A percentile compares a stretch with the other conserved stretches of the same genome.
These are phyloP conservation scores for Notarius lentiginosus DNA, from an alignment of 2,113 vertebrate species.

Conservation along the genomic window DNA sequence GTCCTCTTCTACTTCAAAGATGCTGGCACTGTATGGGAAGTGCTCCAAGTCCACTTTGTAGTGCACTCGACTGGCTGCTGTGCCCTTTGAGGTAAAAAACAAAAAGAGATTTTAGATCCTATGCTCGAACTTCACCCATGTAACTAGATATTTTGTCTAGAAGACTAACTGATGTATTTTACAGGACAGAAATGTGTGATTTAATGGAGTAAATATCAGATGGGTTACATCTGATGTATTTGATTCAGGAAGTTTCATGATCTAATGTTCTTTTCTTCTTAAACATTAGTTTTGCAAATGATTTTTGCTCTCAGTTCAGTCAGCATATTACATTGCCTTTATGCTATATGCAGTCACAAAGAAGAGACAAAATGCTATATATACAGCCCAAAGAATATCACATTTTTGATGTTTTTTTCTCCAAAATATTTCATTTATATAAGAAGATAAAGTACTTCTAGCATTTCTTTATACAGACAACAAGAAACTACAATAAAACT, in stretches of 20 bases:
- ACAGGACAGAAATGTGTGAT: neutral
- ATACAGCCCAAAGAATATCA: neutral
- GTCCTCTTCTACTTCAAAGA: constrained; percentile 87
- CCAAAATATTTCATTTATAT: neutral
- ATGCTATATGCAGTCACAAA: neutral
- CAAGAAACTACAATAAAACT: neutral
- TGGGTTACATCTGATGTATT: neutral
- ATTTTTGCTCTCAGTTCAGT: neutral
- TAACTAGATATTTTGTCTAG: neutral
- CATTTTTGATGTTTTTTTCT: neutral
- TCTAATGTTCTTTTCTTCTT: neutral
- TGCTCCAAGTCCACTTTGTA: constrained; percentile 84
- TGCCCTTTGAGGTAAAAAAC: constrained; percentile 71
- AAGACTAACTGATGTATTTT: neutral
- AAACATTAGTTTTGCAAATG: neutral
- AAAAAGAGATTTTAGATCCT: neutral
- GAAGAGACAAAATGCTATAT: neutral
- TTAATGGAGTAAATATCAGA: neutral
- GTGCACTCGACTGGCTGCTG: constrained; percentile 81
- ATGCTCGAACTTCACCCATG: neutral
- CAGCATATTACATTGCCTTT: neutral
- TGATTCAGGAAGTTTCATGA: neutral
- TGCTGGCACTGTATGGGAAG: constrained; percentile 87
- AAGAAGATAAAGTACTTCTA: neutral
- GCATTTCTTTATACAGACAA: neutral